phyloP scores from a whole-genome alignment of 92 coral and sea anemone species.

The Epizoanthus rinbou region DNA sequence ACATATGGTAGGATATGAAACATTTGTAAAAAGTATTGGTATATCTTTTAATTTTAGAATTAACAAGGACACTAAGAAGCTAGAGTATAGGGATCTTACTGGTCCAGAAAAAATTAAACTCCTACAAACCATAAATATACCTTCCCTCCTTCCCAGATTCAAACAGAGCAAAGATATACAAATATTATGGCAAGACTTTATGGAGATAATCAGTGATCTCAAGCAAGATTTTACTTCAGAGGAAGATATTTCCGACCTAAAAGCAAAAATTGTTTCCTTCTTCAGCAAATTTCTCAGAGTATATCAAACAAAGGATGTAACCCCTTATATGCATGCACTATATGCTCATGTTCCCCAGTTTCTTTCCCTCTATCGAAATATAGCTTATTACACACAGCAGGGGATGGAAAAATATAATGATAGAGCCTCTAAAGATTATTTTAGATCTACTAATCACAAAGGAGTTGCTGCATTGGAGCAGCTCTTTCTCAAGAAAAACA shows the following conservation, averaged over 20 bases:
- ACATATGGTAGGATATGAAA: conserved; percentile 10
- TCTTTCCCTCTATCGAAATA: conserved; percentile 45
- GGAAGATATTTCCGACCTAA: conserved; percentile 38
- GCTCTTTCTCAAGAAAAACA: conserved; percentile 61
- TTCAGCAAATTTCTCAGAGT: conserved; percentile 42
- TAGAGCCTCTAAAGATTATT: conserved; percentile 48
- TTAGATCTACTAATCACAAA: conserved; percentile 53
- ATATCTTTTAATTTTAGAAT: conserved; percentile 56
- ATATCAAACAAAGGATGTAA: conserved; percentile 62
- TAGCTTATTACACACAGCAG: conserved; percentile 57
- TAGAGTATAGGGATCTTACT: conserved; percentile 61
- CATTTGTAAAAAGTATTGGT: conserved; percentile 21
- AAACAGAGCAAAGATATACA: conserved; percentile 40
- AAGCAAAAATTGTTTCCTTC: conserved; percentile 43
- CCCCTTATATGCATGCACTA: conserved; percentile 68
- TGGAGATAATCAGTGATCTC: conserved; percentile 48
- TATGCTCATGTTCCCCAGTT: conserved; percentile 61
- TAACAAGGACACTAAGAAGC: conserved; percentile 49
- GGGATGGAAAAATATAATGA: conserved; percentile 65
- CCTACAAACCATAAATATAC: conserved; percentile 47
- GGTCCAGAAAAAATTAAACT: conserved; percentile 71
- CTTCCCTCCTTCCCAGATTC: conserved; percentile 52
- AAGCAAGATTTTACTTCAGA: conserved; percentile 52
- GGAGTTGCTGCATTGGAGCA: conserved; percentile 59
- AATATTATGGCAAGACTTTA: conserved; percentile 56